Conservation (phyloP, 2,888 invertebrate genomes). For the Acronicta alni region DNA sequence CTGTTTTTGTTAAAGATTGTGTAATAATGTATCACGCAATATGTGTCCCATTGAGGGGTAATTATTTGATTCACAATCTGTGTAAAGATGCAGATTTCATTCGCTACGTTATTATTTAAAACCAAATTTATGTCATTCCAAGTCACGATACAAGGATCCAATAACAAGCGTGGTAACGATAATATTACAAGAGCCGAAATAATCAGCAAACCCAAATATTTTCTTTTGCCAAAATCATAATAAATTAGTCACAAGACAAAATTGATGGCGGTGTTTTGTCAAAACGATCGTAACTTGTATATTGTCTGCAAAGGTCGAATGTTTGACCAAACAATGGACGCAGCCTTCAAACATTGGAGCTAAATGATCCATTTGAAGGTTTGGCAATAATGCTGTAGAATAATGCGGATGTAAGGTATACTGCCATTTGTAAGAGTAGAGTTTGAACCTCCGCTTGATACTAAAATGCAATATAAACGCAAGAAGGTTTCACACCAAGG, state of each 20-base stretch:
- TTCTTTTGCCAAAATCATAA: constrained; percentile 11
- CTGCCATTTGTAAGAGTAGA: too few species aligned
- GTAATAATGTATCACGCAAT: too few species aligned
- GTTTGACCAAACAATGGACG: constrained; percentile 39
- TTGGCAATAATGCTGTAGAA: constrained; percentile 33
- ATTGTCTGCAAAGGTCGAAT: constrained; percentile 43
- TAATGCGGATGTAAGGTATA: constrained; percentile 39
- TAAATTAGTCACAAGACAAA: constrained; percentile 17
- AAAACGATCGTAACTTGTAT: constrained; percentile 24
- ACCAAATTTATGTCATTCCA: neutral
- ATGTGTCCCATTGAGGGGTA: too few species aligned
- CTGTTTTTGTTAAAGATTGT: too few species aligned
- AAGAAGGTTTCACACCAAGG: too few species aligned
- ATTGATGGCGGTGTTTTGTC: constrained; percentile 17
- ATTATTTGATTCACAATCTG: too few species aligned
- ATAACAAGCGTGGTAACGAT: neutral
- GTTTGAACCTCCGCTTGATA: too few species aligned
- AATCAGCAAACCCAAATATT: constrained; percentile 10
- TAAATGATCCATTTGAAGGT: constrained; percentile 45
- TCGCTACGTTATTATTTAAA: neutral
- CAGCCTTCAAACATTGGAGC: constrained; percentile 44
- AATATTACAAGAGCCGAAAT: neutral
- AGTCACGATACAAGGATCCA: neutral
- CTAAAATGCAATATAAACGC: too few species aligned
- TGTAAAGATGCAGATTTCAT: too few species aligned